Conservation (phyloP, 2,113 vertebrate genomes). For the Aldabrachelys gigantea region DNA sequence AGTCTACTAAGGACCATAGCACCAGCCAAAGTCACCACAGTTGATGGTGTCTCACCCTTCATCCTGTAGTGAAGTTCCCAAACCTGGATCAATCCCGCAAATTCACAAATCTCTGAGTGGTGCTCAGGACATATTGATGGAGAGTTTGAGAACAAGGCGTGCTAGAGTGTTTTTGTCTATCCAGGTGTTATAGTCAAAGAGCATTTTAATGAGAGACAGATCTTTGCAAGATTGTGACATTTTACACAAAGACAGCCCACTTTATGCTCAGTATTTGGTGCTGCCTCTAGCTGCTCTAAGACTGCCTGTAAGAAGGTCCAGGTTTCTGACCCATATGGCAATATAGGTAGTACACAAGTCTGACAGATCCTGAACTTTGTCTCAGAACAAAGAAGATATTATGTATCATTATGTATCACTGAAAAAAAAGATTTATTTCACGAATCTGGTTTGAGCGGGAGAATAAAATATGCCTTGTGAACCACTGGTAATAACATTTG, state of each 20-base stretch:
- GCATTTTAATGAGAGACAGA: not conserved
- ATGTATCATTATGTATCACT: not conserved
- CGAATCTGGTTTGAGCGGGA: not conserved
- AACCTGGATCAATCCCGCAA: not conserved
- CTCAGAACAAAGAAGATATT: not conserved
- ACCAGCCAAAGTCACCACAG: not conserved
- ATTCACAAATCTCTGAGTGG: not conserved
- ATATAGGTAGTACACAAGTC: not conserved
- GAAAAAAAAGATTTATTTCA: conserved; percentile 10
- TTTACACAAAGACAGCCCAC: not conserved
- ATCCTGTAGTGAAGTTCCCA: not conserved
- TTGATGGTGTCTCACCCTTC: not conserved
- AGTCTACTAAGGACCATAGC: not conserved
- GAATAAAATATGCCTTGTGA: not conserved
- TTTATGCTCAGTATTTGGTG: not conserved
- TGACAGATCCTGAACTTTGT: not conserved
- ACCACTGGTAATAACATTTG: not conserved
- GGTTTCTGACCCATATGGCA: not conserved
- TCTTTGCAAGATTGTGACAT: not conserved
- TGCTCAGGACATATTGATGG: not conserved
- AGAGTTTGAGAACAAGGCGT: not conserved
- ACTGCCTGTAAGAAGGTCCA: not conserved
- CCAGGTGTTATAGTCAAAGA: not conserved
- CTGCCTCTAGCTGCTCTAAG: not conserved
- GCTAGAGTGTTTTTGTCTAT: not conserved